Evolutionary conservation across 2,797 vertebrate genomes (phyloP), one percentile per base, ranked within the genome.

Genomic region (Sebastes trivittatus): DNA sequence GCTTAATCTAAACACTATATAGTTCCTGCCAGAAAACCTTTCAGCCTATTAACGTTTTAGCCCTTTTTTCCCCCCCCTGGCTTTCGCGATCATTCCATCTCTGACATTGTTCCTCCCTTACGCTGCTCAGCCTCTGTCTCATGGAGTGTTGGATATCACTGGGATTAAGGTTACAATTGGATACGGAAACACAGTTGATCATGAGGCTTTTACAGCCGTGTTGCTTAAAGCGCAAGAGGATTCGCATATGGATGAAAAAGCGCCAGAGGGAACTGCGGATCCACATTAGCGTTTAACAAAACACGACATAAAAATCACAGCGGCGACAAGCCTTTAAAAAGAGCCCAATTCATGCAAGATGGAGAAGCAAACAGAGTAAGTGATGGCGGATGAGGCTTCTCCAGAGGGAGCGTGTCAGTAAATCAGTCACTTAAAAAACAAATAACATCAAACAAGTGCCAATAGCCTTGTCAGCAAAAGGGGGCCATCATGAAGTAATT

Each of bases 381-480:
- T 59, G 65, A 75, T 69, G 18, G 30, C 2, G 52, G 71, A 58
- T 60, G 62, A 63, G 55, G 56, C 67, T 22, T 54, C 72, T 83
- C 52, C 49, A 7, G 49, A 69, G 74, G 63, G 59, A 77, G 60
- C 3, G 7, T 23, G 82, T 80, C 83, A 46, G 82, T 93, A 91
- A 93, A 93, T 94, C 91, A 87, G 84, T 87, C 90, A 72, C 86
- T 93, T 91, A 87, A 92, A 90, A 92, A 93, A 87, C 83, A 91
- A 91, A 94, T 89, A 89, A 85, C 80, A 87, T 86, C 81, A 86
- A 88, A 84, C 78, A 86, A 88, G 82, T 85, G 87, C 72, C 89
- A 77, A 75, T 71, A 83, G 90, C 87, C 83, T 85, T 91, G 93
- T 93, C 94, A 93, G 92, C 92, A 91, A 84, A 89, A 87, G 77